Evolutionary conservation across 2,113 vertebrate genomes (phyloP).

Genomic region (Ammodytes marinus): DNA sequence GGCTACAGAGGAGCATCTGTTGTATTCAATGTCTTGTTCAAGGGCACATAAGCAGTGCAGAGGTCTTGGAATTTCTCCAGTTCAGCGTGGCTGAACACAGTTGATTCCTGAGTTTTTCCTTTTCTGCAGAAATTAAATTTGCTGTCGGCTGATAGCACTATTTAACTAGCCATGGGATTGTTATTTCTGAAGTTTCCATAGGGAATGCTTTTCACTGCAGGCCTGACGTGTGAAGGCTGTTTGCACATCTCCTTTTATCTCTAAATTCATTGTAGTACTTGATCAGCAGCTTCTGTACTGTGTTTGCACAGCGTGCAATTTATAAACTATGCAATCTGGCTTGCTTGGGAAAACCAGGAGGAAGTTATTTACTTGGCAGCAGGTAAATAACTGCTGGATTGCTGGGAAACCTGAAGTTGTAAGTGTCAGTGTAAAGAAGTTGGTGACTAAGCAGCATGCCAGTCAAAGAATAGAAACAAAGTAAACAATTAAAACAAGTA

Average conservation of each 20-base stretch:
- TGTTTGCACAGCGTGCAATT: conserved; percentile 48
- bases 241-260: conserved; percentile 37
- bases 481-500: not conserved
- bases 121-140: not conserved
- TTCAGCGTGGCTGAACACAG: not conserved
- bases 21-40: not conserved
- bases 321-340: conserved; percentile 15
- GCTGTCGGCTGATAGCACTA: not conserved
- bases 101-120: not conserved
- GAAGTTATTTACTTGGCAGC: not conserved
- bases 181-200: not conserved
- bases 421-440: not conserved
- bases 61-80: conserved; percentile 1
- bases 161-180: conserved; percentile 3
- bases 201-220: not conserved
- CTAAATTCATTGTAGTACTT: conserved; percentile 14
- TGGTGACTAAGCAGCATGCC: not conserved
- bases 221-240: conserved; percentile 37
- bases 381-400: not conserved
- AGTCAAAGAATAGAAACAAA: not conserved
- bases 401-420: not conserved
- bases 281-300: conserved; percentile 15
- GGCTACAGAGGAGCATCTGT: not conserved
- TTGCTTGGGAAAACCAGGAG: conserved; percentile 1
- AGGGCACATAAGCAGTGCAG: not conserved